A percentile compares a stretch with the other conserved stretches of the same genome.
Conservation (phyloP, 2,113 vertebrate genomes). For the Monopterus albus region DNA sequence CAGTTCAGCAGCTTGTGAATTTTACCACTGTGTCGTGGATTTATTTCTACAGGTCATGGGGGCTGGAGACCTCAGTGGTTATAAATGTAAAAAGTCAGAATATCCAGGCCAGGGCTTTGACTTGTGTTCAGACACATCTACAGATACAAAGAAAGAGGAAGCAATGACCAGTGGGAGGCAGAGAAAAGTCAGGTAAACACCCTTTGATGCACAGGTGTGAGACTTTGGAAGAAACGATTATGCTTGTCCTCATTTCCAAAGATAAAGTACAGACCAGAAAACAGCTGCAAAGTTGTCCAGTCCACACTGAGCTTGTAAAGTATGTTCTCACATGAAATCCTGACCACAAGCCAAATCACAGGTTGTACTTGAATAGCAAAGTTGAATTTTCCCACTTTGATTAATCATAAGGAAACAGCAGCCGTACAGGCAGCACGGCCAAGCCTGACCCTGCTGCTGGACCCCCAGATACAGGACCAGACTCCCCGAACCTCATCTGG, state of each 20-base stretch:
- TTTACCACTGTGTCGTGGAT: too few relatives aligned
- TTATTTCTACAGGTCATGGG: too few relatives aligned
- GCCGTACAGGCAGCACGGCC: slow-evolving; percentile 58
- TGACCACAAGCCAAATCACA: neutral
- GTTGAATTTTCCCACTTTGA: neutral
- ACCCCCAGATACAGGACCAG: slow-evolving; percentile 76
- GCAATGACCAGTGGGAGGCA: too few relatives aligned
- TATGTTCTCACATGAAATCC: neutral
- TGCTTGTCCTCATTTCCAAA: neutral
- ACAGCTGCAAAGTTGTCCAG: neutral
- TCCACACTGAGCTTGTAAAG: too few relatives aligned
- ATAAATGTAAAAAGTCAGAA: too few relatives aligned
- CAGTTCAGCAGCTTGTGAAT: too few relatives aligned
- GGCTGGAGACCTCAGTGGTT: too few relatives aligned
- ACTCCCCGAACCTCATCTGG: slow-evolving; percentile 88
- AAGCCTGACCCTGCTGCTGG: slow-evolving; percentile 46
- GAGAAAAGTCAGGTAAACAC: too few relatives aligned
- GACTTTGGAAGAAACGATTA: neutral
- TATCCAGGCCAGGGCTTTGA: too few relatives aligned
- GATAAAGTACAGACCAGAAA: too few relatives aligned
- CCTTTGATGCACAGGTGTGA: neutral
- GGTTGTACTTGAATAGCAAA: neutral
- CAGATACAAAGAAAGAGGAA: neutral
- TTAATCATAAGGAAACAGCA: slow-evolving; percentile 77
- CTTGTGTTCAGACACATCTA: neutral